Base-by-base conservation (phyloP, 2,797 vertebrate genomes). In the Gallinago nigripennis region DNA sequence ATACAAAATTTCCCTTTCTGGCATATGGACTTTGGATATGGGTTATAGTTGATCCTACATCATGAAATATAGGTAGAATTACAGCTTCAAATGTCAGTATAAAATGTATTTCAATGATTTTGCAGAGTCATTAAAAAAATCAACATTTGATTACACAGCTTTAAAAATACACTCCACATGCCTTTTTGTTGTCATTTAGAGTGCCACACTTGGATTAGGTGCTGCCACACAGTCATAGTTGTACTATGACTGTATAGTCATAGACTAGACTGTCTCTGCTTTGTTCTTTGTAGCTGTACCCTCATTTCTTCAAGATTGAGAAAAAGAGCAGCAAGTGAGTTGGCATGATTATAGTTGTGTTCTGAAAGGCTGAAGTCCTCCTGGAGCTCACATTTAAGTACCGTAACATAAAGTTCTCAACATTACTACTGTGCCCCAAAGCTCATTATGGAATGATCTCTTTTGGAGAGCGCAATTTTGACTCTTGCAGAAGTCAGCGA, bases 1-100 rank as follows among this genome's bases (percentile, higher is more conserved):
- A 64, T 79, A 75, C 87, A 94, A 88, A 66, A 68, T 70, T 94
- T 96, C 37, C 89, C 78, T 94, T 37, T 37, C 15, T 63, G 82
- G 63, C 39, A 33, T 35, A 35, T 50, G 41, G 16, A n/a, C 30
- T 63, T 78, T 64, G 41, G 16, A 37, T 24, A n/a, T 24, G 19
- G 30, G 9, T 64, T 79, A 31, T 48, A 64, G 12, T 64, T 41
- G 20, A 39, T 71, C 21, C 16, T 41, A 33, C 15, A 48, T 48
- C 56, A 63, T 43, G 14, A 65, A 64, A 57, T 48, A 21, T 11
- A 27, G 28, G 31, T 51, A 33, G 21, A 84, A 48, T 63, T 70
- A 64, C 25, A 54, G 16, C 41, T 54, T 79, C 20, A 71, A 71
- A 41, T 48, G 25, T 41, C 51, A 54, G 10, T 30, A 24, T 54